Conservation (phyloP, 2,888 invertebrate genomes). For the Nephrocerus scutellatus region DNA sequence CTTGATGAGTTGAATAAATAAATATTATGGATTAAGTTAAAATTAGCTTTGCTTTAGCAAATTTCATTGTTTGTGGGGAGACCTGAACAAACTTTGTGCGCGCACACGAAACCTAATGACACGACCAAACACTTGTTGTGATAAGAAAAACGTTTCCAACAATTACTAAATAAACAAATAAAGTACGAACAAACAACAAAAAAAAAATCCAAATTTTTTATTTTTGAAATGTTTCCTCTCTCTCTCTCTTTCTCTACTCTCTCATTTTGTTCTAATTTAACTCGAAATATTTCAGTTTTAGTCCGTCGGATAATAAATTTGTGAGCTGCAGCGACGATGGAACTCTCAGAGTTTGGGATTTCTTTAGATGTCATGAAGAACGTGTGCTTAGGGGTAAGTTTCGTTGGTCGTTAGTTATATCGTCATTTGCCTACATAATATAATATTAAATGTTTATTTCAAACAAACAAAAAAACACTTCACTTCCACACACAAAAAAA, state of each 20-base stretch:
- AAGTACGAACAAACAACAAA: conserved; percentile 12
- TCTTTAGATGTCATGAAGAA: conserved; percentile 94
- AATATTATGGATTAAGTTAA: too few species aligned
- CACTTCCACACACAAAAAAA: conserved; percentile 1
- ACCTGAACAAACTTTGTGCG: too few species aligned
- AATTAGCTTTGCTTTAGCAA: too few species aligned
- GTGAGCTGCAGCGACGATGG: conserved; percentile 99
- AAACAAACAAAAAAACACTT: neutral
- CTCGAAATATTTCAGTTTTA: conserved; percentile 67
- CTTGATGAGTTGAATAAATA: conserved; percentile 9
- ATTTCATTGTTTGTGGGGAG: too few species aligned
- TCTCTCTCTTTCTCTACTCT: conserved; percentile 21
- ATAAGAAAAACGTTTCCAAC: too few species aligned
- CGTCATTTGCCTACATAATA: too few species aligned
- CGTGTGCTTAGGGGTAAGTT: conserved; percentile 71
- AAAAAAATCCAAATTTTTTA: conserved; percentile 23
- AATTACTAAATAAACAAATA: conserved; percentile 17
- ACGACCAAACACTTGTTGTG: too few species aligned
- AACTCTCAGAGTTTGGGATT: conserved; percentile 98
- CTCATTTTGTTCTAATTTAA: conserved; percentile 12
- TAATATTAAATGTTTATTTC: neutral
- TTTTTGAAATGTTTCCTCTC: conserved; percentile 10
- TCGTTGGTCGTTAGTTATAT: too few species aligned
- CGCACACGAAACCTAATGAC: too few species aligned
- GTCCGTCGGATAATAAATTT: conserved; percentile 97